Base-by-base conservation (phyloP, 1,140 invertebrate species). In the Danaus plexippus region DNA sequence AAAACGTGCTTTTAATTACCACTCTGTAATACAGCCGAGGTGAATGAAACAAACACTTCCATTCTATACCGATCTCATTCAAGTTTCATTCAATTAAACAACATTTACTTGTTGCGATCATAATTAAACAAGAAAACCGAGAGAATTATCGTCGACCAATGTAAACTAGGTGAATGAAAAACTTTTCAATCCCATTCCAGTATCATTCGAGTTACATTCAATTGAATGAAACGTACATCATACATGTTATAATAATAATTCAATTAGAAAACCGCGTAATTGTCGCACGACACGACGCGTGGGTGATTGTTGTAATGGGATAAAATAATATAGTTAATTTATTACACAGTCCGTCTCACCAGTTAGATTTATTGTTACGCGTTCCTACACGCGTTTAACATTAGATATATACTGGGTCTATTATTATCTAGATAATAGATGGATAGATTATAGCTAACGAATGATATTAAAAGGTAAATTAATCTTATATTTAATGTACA, bases 381-480 rank as follows among this genome's bases (percentile, higher is more conserved):
- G 42, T 15, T 50, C 46, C 44, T 47, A 54, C 43, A 32, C 22
- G 22, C 22, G 22, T 32, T 32, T 32, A 32, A 32, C 22, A 32
- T 76, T 75, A 79, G 78, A 74, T 67, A 71, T 72, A 70, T 73
- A 66, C 22, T 32, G 5, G 22, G 22, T 32, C 7, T 32, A 32
- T 32, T 32, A 32, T 32, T 32, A 32, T 32, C 22, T 32, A 32
- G 22, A 32, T 32, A 32, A 32, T 32, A 32, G 22, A 32, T 32
- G 22, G 7, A 32, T 32, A 32, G 22, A 32, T 32, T 32, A 32
- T 7, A 32, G 22, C 22, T 6, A 32, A 6, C 22, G 22, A 32
- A 32, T 32, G 22, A 32, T 32, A 32, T 32, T 32, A 32, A 6
- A 2, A 32, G 22, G 22, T 32, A 32, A 32, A 32, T 32, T 32